These are phyloP conservation scores for Albula goreensis DNA, from an alignment of 2,113 vertebrate genomes.

Conservation along the genomic window DNA sequence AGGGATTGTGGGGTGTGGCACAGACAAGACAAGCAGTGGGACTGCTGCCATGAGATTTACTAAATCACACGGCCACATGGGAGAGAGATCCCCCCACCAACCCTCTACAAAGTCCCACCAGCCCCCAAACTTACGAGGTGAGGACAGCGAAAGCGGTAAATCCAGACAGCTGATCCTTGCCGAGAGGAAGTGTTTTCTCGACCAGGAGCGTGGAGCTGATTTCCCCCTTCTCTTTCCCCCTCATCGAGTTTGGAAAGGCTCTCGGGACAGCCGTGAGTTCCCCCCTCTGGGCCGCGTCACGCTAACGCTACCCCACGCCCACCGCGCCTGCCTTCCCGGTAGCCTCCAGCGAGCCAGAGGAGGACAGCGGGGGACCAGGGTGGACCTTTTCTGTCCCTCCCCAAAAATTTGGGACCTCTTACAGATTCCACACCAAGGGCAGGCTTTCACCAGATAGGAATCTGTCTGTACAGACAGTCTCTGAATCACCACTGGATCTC, in stretches of 20 bases:
- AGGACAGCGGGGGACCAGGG: neutral
- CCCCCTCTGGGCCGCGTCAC: neutral
- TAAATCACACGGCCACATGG: neutral
- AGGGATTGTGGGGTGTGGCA: neutral
- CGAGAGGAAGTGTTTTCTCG: slow-evolving; percentile 23
- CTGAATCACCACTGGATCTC: slow-evolving; percentile 30
- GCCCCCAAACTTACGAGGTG: slow-evolving; percentile 11
- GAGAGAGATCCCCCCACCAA: neutral
- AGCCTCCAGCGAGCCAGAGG: neutral
- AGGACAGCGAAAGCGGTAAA: slow-evolving; percentile 18
- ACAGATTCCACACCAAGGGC: neutral
- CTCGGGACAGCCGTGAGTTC: neutral
- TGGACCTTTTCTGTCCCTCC: neutral
- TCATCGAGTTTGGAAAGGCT: neutral
- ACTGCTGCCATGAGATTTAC: neutral
- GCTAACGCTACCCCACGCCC: neutral
- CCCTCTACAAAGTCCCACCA: neutral
- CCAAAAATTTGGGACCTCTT: neutral
- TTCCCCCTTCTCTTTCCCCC: neutral
- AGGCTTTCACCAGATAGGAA: slow-evolving; percentile 37
- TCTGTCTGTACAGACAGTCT: slow-evolving; percentile 50
- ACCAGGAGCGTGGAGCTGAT: neutral
- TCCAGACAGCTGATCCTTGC: slow-evolving; percentile 19
- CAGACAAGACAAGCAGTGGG: neutral
- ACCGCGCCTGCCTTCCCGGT: neutral